phyloP scores from a whole-genome alignment of 2,797 vertebrate genomes.

The Channallabes apus region DNA sequence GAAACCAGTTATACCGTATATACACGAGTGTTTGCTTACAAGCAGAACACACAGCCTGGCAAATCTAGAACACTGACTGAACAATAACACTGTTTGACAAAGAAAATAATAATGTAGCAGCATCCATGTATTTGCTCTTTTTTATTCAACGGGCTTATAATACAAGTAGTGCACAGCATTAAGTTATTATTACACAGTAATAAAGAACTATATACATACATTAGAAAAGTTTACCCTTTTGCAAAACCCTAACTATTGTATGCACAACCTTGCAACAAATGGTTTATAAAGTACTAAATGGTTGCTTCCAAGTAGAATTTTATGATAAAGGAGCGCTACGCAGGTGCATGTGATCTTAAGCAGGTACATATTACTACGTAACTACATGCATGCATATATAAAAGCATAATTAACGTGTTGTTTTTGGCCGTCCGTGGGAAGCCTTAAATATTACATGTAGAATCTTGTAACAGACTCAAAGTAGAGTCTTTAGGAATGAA shows the following conservation, averaged over 20 bases:
- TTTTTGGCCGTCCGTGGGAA: neutral
- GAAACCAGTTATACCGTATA: neutral
- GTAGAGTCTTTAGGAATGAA: too few species aligned
- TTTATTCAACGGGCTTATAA: too few species aligned
- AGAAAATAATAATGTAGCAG: neutral
- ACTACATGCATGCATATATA: too few species aligned
- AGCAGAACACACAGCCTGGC: neutral
- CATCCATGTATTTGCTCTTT: neutral
- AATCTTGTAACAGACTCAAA: too few species aligned
- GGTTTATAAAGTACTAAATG: too few species aligned
- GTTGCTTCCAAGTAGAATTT: too few species aligned
- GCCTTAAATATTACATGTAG: neutral
- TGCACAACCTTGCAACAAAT: too few species aligned
- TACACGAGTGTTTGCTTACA: neutral
- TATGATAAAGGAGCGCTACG: neutral
- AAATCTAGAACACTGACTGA: neutral
- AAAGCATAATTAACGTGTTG: too few species aligned
- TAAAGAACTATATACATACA: neutral
- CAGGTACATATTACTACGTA: too few species aligned
- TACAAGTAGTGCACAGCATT: neutral
- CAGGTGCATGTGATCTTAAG: neutral
- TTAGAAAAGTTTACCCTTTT: too few species aligned
- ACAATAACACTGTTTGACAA: neutral
- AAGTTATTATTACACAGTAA: neutral
- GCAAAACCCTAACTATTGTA: too few species aligned